phyloP scores from a whole-genome alignment of 2,797 vertebrate genomes.

The Gouania willdenowi region DNA sequence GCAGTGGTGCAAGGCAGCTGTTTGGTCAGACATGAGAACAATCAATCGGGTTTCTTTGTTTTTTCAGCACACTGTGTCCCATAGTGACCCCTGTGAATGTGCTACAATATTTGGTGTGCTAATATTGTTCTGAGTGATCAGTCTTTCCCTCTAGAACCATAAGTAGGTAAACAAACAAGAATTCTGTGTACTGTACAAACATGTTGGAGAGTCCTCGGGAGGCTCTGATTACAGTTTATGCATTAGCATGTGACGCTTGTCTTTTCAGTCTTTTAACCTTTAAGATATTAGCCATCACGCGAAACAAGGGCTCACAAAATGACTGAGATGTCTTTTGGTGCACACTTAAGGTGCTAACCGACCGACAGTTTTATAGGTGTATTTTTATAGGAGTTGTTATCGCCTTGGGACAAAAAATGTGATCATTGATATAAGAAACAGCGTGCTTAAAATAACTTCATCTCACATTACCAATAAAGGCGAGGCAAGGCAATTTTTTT shows the following conservation, averaged over 20 bases:
- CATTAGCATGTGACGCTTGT: constrained; percentile 10
- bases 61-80: constrained; percentile 44
- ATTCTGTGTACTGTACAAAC: constrained; percentile 48
- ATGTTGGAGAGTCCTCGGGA: constrained; percentile 37
- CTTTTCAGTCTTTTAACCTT: constrained; percentile 13
- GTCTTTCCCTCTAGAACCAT: constrained; percentile 52
- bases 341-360: no score
- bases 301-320: neutral
- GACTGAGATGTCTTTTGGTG: no score
- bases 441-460: no score
- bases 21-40: constrained; percentile 62
- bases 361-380: no score
- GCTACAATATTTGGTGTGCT: constrained; percentile 63
- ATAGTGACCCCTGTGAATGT: constrained; percentile 33
- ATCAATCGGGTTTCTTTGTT: constrained; percentile 61
- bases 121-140: constrained; percentile 65
- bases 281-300: neutral
- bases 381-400: no score
- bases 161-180: constrained; percentile 64
- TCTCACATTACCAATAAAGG: no score
- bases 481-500: no score
- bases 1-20: constrained; percentile 39
- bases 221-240: constrained; percentile 24
- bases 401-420: no score
- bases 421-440: no score